These are phyloP conservation scores for Orthonychiurus folsomi DNA, from an alignment of 2,888 invertebrate species.

Conservation along the genomic window DNA sequence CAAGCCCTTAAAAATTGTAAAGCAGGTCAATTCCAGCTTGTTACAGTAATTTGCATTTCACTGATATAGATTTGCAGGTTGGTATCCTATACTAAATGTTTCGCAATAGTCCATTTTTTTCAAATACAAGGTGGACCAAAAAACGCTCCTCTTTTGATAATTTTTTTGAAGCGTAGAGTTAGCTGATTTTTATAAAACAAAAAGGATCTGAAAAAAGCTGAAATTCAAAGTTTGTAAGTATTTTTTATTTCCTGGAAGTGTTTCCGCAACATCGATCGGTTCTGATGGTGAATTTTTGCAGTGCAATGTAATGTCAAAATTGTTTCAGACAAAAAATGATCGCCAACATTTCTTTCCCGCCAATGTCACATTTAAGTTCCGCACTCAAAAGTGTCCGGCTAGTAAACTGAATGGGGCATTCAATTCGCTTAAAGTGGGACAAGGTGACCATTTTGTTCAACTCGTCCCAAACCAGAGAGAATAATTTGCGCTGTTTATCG, in stretches of 20 bases:
- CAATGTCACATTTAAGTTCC: neutral
- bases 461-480: neutral
- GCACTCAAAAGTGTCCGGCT: neutral
- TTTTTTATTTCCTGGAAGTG: neutral
- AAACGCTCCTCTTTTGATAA: too few species aligned
- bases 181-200: too few species aligned
- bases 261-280: neutral
- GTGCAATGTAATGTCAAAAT: neutral
- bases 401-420: neutral
- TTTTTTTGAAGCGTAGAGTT: too few species aligned
- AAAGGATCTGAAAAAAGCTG: too few species aligned
- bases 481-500: neutral
- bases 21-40: too few species aligned
- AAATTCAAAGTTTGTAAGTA: neutral
- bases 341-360: constrained; percentile 5
- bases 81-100: too few species aligned
- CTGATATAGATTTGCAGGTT: too few species aligned
- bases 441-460: neutral
- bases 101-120: too few species aligned
- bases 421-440: neutral
- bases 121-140: too few species aligned
- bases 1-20: too few species aligned
- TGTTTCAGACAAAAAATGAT: neutral
- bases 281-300: neutral
- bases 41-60: too few species aligned